A percentile compares a stretch with the other conserved stretches of the same genome.
Evolutionary conservation across 30 jellyfish, hydroid and myxozoan species (phyloP).

Genomic region (Hydractinia symbiolongicarpus): DNA sequence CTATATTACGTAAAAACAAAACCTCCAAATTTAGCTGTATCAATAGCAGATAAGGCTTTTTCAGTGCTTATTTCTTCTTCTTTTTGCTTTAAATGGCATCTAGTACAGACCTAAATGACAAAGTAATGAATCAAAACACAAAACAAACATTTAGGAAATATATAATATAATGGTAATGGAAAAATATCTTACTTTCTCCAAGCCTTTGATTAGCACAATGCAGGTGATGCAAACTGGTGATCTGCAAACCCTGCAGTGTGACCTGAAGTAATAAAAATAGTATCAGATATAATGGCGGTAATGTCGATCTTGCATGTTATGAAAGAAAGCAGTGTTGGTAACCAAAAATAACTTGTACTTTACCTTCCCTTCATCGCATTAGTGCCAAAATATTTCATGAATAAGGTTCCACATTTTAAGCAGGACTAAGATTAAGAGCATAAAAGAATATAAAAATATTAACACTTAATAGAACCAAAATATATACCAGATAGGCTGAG

Average conservation of each 20-base stretch:
- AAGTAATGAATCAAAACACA: background rate
- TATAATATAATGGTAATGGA: background rate
- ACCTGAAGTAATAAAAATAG: conserved; percentile 41
- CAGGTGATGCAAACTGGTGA: conserved; percentile 95
- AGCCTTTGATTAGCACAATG: conserved; percentile 55
- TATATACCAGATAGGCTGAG: background rate
- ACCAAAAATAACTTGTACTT: background rate
- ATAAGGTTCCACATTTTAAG: conserved; percentile 85
- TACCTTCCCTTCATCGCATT: conserved; percentile 73
- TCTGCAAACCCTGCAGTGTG: conserved; percentile 87
- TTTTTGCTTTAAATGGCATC: conserved; percentile 83
- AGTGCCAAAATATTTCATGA: conserved; percentile 75
- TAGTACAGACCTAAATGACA: conserved; percentile 68
- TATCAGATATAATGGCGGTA: background rate
- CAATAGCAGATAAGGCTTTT: conserved; percentile 83
- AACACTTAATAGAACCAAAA: background rate
- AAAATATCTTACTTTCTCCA: conserved; percentile 45
- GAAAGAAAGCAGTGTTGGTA: no score
- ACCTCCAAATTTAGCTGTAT: conserved; percentile 82
- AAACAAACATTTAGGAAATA: background rate
- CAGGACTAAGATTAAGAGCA: conserved; percentile 40
- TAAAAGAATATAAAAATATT: background rate
- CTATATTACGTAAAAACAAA: background rate
- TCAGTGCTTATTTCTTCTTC: conserved; percentile 89
- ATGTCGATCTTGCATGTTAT: background rate